Evolutionary conservation across 1,140 invertebrate species (phyloP).

Genomic region (Drosophila kanapiae): DNA sequence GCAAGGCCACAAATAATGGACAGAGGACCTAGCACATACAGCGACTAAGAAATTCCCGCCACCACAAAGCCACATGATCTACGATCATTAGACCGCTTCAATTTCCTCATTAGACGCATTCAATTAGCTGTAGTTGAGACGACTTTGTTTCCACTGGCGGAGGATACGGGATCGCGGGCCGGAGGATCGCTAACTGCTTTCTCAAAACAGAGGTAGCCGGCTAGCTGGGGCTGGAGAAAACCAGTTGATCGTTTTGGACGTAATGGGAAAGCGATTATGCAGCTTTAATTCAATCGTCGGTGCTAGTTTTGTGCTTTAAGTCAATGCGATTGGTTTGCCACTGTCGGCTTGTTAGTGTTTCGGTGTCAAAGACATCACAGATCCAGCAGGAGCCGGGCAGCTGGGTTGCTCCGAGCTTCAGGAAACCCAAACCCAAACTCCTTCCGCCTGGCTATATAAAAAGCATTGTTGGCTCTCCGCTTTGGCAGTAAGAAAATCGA

Average conservation of each 20-base stretch:
- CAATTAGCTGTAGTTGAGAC: constrained; percentile 65
- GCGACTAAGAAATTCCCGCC: neutral
- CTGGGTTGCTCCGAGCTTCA: constrained; percentile 46
- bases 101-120: constrained; percentile 80
- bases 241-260: constrained; percentile 71
- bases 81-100: constrained; percentile 39
- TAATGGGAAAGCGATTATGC: constrained; percentile 79
- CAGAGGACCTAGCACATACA: neutral
- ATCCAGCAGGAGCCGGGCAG: constrained; percentile 32
- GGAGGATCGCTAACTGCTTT: constrained; percentile 58
- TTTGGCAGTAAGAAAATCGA: constrained; percentile 64
- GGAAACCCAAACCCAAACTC: constrained; percentile 69
- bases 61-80: constrained; percentile 27
- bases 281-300: constrained; percentile 64
- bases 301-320: constrained; percentile 36
- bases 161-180: constrained; percentile 13
- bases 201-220: constrained; percentile 57
- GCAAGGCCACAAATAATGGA: neutral
- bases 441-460: constrained; percentile 81
- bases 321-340: constrained; percentile 27
- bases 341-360: constrained; percentile 54
- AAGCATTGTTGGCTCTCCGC: constrained; percentile 69
- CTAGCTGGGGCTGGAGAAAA: constrained; percentile 38
- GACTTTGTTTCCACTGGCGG: constrained; percentile 17
- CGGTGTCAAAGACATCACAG: constrained; percentile 60